Percentiles rank a stretch among this genome's conserved stretches.
Conservation (phyloP, 1,140 invertebrate species). For the Rhyzopertha dominica region DNA sequence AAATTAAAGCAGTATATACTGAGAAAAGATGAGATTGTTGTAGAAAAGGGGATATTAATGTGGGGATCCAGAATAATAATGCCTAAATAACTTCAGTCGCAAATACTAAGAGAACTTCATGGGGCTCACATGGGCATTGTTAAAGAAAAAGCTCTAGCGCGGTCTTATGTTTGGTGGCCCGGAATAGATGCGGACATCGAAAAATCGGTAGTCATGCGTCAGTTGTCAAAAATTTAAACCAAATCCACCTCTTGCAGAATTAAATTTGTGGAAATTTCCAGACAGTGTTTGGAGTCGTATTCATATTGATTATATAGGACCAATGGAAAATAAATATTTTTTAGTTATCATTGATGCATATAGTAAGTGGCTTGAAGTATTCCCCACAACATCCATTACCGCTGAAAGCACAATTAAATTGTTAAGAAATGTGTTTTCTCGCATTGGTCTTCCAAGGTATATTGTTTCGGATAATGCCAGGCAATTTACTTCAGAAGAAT, state of each 20-base stretch:
- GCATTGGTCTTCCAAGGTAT: constrained; percentile 37
- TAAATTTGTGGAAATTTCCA: constrained; percentile 9
- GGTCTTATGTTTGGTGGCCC: constrained; percentile 13
- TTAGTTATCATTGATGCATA: constrained; percentile 11
- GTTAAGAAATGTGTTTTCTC: constrained; percentile 9
- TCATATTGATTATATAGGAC: constrained; percentile 17
- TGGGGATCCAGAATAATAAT: no score
- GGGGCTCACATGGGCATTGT: constrained; percentile 12
- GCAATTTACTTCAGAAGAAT: constrained; percentile 32
- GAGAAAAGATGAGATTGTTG: no score
- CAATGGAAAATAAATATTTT: constrained; percentile 12
- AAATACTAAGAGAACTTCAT: constrained; percentile 10
- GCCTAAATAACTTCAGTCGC: no score
- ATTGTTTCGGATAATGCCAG: constrained; percentile 39
- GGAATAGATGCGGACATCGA: constrained; percentile 15
- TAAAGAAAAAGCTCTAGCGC: constrained; percentile 14
- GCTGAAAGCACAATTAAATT: constrained; percentile 1
- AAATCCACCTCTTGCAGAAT: constrained; percentile 6
- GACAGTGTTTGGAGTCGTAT: constrained; percentile 5
- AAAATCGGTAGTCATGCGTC: constrained; percentile 4
- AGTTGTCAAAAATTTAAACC: constrained; percentile 8
- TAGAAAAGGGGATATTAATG: no score
- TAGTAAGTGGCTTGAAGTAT: constrained; percentile 13
- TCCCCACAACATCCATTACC: constrained; percentile 8
- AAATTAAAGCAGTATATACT: no score